Conservation (phyloP, 2,888 invertebrate genomes). For the Spicauda simplicius region DNA sequence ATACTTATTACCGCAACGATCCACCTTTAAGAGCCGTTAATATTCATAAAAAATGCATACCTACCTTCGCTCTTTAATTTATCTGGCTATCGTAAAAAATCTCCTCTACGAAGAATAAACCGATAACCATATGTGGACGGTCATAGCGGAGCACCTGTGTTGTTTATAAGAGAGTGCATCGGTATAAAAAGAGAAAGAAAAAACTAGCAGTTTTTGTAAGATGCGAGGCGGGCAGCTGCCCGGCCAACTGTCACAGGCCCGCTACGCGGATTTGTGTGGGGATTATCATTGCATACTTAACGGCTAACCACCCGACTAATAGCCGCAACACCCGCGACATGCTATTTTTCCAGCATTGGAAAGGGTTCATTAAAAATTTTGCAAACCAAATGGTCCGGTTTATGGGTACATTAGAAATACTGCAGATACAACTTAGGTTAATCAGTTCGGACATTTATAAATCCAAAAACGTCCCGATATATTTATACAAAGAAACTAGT, state of each 20-base stretch:
- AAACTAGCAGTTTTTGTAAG: constrained; percentile 81
- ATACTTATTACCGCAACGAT: constrained; percentile 29
- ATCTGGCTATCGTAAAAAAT: constrained; percentile 66
- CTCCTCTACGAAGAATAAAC: constrained; percentile 63
- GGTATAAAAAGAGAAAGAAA: constrained; percentile 79
- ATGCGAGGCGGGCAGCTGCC: constrained; percentile 81
- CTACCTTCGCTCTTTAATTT: constrained; percentile 52
- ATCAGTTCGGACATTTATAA: no score
- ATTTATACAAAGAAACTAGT: no score
- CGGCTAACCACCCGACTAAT: constrained; percentile 61
- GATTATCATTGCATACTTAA: constrained; percentile 69
- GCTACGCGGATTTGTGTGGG: constrained; percentile 70
- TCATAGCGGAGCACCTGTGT: constrained; percentile 82
- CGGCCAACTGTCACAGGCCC: constrained; percentile 77
- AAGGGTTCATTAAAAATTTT: neutral
- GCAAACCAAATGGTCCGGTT: neutral
- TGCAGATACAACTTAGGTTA: no score
- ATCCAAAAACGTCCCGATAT: no score
- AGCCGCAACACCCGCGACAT: constrained; percentile 41
- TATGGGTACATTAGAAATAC: no score
- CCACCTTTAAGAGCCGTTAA: constrained; percentile 36
- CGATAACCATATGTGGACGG: constrained; percentile 82
- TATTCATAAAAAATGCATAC: constrained; percentile 43
- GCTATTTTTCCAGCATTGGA: constrained; percentile 9
- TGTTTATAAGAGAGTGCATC: constrained; percentile 82